Evolutionary conservation across 2,113 vertebrate genomes (phyloP).

Genomic region (Carassius gibelio): DNA sequence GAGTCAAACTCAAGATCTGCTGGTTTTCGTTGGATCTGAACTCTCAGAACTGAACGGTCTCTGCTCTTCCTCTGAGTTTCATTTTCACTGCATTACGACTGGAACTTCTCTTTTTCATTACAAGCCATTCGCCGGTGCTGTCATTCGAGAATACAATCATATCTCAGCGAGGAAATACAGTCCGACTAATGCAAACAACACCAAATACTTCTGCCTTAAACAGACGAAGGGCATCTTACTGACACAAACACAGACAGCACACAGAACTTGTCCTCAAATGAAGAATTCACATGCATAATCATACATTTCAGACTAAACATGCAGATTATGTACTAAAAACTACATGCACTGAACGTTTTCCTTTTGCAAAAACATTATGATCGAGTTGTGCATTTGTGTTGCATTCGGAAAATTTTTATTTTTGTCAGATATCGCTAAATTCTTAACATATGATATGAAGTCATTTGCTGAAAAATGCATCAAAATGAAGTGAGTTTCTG

Average conservation of each 20-base stretch:
- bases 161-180: no score
- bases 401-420: no score
- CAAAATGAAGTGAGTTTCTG: no score
- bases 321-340: no score
- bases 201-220: neutral
- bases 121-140: neutral
- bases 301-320: neutral
- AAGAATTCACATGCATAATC: neutral
- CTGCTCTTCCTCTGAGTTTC: slow-evolving; percentile 84
- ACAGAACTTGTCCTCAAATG: neutral
- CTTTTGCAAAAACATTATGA: neutral
- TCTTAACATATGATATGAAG: no score
- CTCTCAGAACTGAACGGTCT: neutral
- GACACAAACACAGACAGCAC: neutral
- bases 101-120: slow-evolving; percentile 72
- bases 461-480: no score
- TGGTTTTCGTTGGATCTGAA: no score
- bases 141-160: neutral
- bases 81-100: slow-evolving; percentile 64
- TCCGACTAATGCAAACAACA: no score
- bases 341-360: neutral
- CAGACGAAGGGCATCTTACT: neutral
- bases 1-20: no score
- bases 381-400: neutral
- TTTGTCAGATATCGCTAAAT: no score